Conservation (phyloP, 2,113 vertebrate species). For the Myotis yumanensis region DNA sequence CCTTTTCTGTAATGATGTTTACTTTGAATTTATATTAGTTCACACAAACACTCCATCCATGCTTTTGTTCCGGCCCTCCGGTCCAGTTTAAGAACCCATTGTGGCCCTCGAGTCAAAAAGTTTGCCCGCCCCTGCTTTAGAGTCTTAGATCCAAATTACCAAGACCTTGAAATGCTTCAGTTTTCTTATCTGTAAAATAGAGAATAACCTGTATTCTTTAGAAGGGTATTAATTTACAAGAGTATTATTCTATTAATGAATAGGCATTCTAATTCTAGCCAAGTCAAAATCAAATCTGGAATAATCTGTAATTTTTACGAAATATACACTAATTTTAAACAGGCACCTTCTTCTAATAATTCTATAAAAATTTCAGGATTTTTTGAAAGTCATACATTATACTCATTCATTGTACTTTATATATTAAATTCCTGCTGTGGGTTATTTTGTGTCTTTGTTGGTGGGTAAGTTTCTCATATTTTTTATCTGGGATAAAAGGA, state of each 20-base stretch:
- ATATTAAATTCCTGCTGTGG: background rate
- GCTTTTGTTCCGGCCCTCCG: too few relatives aligned
- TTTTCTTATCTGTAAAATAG: background rate
- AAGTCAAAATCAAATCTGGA: background rate
- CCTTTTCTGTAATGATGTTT: too few relatives aligned
- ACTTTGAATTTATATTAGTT: too few relatives aligned
- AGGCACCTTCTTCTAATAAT: background rate
- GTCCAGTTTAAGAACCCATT: too few relatives aligned
- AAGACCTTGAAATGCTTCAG: background rate
- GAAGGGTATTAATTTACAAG: background rate
- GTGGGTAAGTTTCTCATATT: background rate
- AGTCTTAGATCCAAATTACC: background rate
- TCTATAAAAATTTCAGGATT: background rate
- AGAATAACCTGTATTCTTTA: background rate
- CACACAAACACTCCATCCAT: too few relatives aligned
- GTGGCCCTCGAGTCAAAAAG: too few relatives aligned
- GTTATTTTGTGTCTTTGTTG: background rate
- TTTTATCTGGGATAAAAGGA: background rate
- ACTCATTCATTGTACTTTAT: background rate
- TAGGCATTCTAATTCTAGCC: constrained; percentile 18
- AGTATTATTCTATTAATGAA: background rate
- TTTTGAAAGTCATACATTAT: background rate
- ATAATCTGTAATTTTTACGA: constrained; percentile 38
- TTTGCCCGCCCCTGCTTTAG: background rate
- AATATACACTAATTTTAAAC: background rate